Conservation (phyloP, 1,140 invertebrate genomes). For the Thaumetopoea pityocampa region DNA sequence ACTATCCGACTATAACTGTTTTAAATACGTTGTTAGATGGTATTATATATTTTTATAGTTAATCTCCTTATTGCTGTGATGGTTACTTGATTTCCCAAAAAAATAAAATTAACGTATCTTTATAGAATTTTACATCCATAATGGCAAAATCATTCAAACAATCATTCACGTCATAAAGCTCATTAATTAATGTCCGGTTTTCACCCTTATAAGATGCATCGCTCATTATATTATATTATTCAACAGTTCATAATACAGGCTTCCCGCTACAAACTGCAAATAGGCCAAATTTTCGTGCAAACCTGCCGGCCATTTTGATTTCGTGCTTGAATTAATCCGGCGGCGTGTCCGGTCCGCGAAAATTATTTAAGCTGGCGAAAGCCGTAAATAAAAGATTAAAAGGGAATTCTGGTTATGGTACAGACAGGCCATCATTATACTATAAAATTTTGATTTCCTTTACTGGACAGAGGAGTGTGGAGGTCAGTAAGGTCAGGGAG, state of each 20-base stretch:
- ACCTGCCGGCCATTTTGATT: constrained; percentile 51
- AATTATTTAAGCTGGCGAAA: constrained; percentile 57
- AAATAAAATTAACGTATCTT: no score
- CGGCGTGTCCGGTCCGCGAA: constrained; percentile 43
- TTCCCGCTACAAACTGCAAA: constrained; percentile 34
- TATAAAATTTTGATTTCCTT: no score
- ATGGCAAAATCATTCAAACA: constrained; percentile 1
- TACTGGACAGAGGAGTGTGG: no score
- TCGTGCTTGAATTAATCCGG: constrained; percentile 60
- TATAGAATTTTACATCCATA: no score
- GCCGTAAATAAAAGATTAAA: constrained; percentile 58
- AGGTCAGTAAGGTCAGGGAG: no score
- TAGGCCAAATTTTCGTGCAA: constrained; percentile 31
- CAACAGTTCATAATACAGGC: constrained; percentile 32
- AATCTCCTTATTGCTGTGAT: no score
- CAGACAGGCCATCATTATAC: no score
- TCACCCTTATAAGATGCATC: constrained; percentile 17
- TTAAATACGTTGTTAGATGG: no score
- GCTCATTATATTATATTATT: constrained; percentile 23
- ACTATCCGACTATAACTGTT: no score
- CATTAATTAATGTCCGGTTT: constrained; percentile 10
- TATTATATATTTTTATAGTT: no score
- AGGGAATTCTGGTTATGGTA: constrained; percentile 43
- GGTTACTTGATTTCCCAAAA: no score
- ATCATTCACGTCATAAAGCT: constrained; percentile 11